These are phyloP conservation scores for Drosophila neutralis DNA, from an alignment of 2,888 invertebrate species.

Conservation along the genomic window DNA sequence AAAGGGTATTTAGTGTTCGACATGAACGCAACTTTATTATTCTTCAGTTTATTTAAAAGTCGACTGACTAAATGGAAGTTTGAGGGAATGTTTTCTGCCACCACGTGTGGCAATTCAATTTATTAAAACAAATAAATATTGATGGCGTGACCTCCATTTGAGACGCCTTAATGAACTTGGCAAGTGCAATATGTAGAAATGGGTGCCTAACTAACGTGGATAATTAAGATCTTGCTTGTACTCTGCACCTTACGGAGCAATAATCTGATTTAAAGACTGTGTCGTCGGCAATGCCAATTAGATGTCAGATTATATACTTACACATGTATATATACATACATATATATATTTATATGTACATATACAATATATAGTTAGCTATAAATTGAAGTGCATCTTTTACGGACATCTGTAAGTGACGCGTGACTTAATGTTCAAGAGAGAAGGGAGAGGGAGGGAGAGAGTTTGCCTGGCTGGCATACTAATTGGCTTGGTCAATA, in stretches of 20 bases:
- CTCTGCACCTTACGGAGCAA: conserved; percentile 29
- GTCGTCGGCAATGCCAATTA: conserved; percentile 36
- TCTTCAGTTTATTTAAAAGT: neutral
- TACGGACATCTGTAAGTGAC: conserved; percentile 23
- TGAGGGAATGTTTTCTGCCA: neutral
- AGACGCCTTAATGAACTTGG: conserved; percentile 19
- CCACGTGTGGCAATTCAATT: neutral
- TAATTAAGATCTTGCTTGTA: conserved; percentile 34
- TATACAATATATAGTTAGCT: neutral
- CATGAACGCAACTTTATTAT: neutral
- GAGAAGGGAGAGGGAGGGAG: neutral
- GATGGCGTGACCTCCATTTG: conserved; percentile 14
- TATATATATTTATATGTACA: neutral
- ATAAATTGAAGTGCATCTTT: conserved; percentile 36
- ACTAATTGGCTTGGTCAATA: conserved; percentile 58
- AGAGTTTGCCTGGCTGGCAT: conserved; percentile 21
- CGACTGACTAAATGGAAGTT: neutral
- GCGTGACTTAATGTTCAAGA: conserved; percentile 33
- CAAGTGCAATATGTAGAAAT: neutral
- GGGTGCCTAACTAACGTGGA: conserved; percentile 14
- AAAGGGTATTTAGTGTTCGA: neutral
- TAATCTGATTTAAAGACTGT: conserved; percentile 35
- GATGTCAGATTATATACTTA: conserved; percentile 31
- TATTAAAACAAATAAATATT: conserved; percentile 6
- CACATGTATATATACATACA: neutral